These are phyloP conservation scores for Holothuria leucospilota DNA, from an alignment of 53 echinoderm and acorn worm species.

Conservation along the genomic window DNA sequence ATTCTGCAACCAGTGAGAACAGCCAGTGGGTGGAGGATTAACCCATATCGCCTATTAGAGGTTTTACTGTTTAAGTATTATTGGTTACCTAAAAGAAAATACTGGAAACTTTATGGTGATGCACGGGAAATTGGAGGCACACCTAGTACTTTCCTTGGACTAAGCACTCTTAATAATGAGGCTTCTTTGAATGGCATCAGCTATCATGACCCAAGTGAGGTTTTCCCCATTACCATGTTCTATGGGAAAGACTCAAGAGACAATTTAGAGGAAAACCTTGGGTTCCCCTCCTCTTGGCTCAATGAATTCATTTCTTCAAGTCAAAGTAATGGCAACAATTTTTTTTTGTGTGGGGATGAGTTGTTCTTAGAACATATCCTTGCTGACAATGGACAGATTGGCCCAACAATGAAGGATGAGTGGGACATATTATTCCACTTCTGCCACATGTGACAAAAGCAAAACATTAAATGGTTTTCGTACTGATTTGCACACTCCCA, in stretches of 20 bases:
- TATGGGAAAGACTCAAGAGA: constrained; percentile 2
- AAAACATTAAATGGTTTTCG: neutral
- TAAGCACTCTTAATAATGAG: neutral
- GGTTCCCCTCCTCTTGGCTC: neutral
- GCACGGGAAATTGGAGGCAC: neutral
- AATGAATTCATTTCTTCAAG: neutral
- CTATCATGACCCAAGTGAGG: neutral
- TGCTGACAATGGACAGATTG: neutral
- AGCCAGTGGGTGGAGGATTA: neutral
- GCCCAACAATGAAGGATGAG: neutral
- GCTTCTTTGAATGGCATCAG: neutral
- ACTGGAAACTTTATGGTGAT: constrained; percentile 17
- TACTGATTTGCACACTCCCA: neutral
- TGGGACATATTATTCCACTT: constrained; percentile 5
- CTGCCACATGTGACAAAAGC: neutral
- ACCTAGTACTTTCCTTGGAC: neutral
- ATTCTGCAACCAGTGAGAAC: neutral
- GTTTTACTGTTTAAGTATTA: neutral
- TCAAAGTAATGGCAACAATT: neutral
- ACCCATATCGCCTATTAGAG: neutral
- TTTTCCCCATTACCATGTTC: constrained; percentile 3
- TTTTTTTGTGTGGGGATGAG: constrained; percentile 20
- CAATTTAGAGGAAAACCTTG: constrained; percentile 5
- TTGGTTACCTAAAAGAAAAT: neutral
- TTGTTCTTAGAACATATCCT: neutral